Evolutionary conservation across 2,113 vertebrate species (phyloP).

Genomic region (Corythoichthys haematopterus): DNA sequence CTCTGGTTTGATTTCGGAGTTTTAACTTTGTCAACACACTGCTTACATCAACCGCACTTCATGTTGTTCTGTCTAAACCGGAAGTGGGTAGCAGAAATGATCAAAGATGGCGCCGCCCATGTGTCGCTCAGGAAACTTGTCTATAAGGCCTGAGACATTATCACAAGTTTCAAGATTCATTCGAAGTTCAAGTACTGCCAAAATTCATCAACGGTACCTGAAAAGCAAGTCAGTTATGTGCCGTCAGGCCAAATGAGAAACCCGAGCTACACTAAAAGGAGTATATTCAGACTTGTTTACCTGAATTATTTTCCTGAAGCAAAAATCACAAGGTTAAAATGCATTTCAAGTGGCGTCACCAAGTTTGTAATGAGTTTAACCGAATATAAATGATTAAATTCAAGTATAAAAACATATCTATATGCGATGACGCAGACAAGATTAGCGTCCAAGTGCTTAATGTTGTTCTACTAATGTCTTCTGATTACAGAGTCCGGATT

Average conservation of each 20-base stretch:
- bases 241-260: background rate
- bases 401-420: background rate
- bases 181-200: no score
- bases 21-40: no score
- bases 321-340: background rate
- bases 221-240: background rate
- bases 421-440: background rate
- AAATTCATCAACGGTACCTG: background rate
- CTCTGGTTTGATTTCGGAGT: no score
- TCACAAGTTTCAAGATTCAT: no score
- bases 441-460: background rate
- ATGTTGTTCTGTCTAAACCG: no score
- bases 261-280: background rate
- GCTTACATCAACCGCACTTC: no score
- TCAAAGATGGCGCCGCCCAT: no score
- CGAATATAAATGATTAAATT: background rate
- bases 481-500: conserved; percentile 6
- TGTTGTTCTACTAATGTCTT: background rate
- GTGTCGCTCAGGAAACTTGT: no score
- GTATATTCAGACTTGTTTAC: background rate
- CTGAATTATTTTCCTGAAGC: no score
- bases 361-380: background rate
- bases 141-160: no score
- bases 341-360: background rate
- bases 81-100: no score